Percentiles rank a stretch among this genome's conserved stretches.
Conservation (phyloP, 1,140 invertebrate genomes). For the Eriosoma lanigerum region DNA sequence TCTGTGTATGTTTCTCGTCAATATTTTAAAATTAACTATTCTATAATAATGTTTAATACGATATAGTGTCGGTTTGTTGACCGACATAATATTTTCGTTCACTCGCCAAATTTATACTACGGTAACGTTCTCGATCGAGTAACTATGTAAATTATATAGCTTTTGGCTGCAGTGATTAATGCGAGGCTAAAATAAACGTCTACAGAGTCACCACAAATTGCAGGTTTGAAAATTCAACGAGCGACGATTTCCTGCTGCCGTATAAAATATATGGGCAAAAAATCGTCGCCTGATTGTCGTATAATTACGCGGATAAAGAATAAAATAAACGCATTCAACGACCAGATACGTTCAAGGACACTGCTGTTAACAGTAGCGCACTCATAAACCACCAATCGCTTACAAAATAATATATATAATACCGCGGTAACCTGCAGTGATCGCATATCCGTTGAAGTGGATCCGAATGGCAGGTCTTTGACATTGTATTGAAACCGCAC, state of each 20-base stretch:
- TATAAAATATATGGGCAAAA: neutral
- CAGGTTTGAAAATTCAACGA: slow-evolving; percentile 5
- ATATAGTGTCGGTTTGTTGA: no score
- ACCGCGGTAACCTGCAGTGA: neutral
- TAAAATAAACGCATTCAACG: neutral
- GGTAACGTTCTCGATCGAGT: no score
- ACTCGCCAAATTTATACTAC: no score
- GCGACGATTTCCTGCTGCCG: neutral
- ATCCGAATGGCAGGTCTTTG: slow-evolving; percentile 39
- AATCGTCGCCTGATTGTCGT: neutral
- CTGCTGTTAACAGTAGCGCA: no score
- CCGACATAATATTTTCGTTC: no score
- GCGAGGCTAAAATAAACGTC: neutral
- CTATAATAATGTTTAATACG: no score
- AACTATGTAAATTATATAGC: no score
- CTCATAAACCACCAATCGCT: neutral
- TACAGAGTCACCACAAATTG: neutral
- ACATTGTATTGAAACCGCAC: slow-evolving; percentile 26
- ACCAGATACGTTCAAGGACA: neutral
- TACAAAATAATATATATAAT: neutral
- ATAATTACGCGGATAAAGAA: neutral
- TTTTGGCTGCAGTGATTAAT: neutral
- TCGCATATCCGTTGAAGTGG: slow-evolving; percentile 21
- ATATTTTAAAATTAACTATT: no score
- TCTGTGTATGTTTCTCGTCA: no score